These are phyloP conservation scores for Diplodus puntazzo DNA, from an alignment of 2,797 vertebrate genomes.

Conservation along the genomic window DNA sequence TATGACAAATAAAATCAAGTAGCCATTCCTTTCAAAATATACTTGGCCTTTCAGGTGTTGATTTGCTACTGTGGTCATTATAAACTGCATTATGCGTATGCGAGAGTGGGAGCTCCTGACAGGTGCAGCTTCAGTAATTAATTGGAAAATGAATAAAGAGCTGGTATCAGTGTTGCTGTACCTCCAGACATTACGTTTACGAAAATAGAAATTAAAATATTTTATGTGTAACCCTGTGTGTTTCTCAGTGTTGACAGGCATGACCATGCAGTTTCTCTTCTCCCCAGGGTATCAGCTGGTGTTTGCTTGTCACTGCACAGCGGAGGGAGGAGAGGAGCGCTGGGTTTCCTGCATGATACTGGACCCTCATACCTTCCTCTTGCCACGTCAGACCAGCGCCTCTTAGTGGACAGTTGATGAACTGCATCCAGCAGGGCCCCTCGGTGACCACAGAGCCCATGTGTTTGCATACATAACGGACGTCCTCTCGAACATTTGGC, in stretches of 20 bases:
- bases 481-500: constrained; percentile 79
- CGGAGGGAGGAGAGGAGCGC: constrained; percentile 35
- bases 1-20: no score
- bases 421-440: constrained; percentile 81
- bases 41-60: no score
- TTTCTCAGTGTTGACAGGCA: neutral
- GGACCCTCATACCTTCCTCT: constrained; percentile 65
- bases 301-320: constrained; percentile 37
- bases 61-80: no score
- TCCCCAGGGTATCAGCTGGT: constrained; percentile 55
- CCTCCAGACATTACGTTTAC: neutral
- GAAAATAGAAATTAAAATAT: neutral
- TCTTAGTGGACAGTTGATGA: constrained; percentile 67
- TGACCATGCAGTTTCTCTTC: constrained; percentile 7
- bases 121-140: no score
- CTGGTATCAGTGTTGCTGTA: neutral
- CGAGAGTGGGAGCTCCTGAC: no score
- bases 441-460: constrained; percentile 25
- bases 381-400: constrained; percentile 74
- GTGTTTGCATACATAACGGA: constrained; percentile 17
- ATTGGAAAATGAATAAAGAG: no score
- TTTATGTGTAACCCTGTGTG: neutral
- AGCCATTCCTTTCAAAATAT: no score
- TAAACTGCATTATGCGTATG: no score
- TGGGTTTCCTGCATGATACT: constrained; percentile 83